Base-by-base conservation (phyloP, 1,140 invertebrate species). In the Melanaphis sacchari region DNA sequence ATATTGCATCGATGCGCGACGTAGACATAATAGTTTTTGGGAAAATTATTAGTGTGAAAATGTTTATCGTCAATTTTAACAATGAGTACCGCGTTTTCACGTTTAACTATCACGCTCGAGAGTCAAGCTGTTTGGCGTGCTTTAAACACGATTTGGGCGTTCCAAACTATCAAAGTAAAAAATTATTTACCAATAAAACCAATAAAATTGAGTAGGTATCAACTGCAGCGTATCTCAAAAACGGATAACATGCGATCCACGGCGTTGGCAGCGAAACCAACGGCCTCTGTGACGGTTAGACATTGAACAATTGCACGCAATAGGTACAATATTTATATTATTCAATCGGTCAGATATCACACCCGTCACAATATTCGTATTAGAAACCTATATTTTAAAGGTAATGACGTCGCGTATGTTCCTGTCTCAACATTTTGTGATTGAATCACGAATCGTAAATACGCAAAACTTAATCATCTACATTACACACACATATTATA, bases 1-100 rank as follows among this genome's bases (percentile, higher is more conserved):
- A 49, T 6, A 76, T 18, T 76, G n/a, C 5, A 76, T 76, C 59
- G 5, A n/a, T n/a, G 31, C 18, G n/a, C 59, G 5, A n/a, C 59
- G 31, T n/a, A 18, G 31, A 18, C 31, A 76, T 76, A 22, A 76
- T 76, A 22, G 59, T 76, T 76, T 66, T 76, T 76, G 59, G 18
- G 31, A 76, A n/a, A 76, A 76, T 76, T 76, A 76, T 76, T n/a
- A 76, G 59, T 76, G 59, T 76, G 59, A 76, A 76, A 76, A 76
- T 76, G 31, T 76, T 36, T 76, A n/a, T 76, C 15, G 15, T 76
- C 31, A 76, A 76, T 76, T 76, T n/a, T n/a, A 76, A 76, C 59
- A 15, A 76, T 76, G n/a, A 76, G n/a, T 76, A n/a, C 59, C 3
- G 5, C 6, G 31, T 18, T 3, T 76, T 76, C 15, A n/a, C n/a